Conservation (phyloP, 1,140 invertebrate genomes). For the Papilio polytes region DNA sequence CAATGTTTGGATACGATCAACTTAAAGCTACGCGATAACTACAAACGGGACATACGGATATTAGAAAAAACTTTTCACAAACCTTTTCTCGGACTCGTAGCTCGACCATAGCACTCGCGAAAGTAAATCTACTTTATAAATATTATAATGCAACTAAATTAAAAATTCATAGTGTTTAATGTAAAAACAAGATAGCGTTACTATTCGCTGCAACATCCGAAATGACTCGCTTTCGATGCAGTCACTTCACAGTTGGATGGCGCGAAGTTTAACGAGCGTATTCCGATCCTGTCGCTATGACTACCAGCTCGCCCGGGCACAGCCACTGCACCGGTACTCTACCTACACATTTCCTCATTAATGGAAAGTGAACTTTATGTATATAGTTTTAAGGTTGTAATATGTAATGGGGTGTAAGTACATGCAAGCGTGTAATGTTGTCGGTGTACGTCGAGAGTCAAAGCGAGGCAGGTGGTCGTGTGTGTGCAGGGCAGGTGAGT, state of each 20-base stretch:
- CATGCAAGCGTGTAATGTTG: conserved; percentile 61
- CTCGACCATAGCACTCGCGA: neutral
- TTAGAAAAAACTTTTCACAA: conserved; percentile 61
- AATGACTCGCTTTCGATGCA: conserved; percentile 69
- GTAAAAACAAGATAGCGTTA: neutral
- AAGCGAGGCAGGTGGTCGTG: conserved; percentile 43
- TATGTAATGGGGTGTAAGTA: conserved; percentile 52
- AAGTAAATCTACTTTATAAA: neutral
- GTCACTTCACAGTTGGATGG: conserved; percentile 63
- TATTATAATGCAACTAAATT: neutral
- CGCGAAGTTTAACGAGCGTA: conserved; percentile 66
- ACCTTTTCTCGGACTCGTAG: conserved; percentile 43
- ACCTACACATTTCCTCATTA: conserved; percentile 27
- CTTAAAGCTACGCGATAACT: conserved; percentile 63
- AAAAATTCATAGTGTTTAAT: neutral
- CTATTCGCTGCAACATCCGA: conserved; percentile 51
- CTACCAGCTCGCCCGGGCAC: conserved; percentile 51
- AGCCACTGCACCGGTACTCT: conserved; percentile 45
- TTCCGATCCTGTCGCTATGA: conserved; percentile 50
- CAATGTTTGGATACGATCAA: conserved; percentile 65
- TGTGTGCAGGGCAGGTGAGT: conserved; percentile 66
- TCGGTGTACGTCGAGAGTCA: conserved; percentile 54
- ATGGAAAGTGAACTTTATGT: conserved; percentile 53
- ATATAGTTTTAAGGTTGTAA: conserved; percentile 55
- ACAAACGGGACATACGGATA: conserved; percentile 50